A percentile compares a stretch with the other conserved stretches of the same genome.
Conservation (phyloP, 2,113 vertebrate species). For the Carassius auratus region DNA sequence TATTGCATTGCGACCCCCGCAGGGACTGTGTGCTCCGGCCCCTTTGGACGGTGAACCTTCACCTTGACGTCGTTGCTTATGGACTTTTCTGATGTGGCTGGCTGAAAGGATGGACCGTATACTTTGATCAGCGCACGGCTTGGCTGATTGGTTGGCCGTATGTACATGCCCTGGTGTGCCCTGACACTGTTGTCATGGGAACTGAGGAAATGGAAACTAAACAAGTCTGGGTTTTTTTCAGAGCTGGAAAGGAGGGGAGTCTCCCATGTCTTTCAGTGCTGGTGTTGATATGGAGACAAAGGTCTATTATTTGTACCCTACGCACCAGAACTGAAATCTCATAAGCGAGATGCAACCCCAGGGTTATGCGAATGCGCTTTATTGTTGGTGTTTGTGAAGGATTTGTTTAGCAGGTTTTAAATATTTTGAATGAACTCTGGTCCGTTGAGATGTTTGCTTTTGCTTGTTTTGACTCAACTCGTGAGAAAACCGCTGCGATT, state of each 20-base stretch:
- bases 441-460: background rate
- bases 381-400: background rate
- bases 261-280: slow-evolving; percentile 51
- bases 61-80: slow-evolving; percentile 63
- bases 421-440: background rate
- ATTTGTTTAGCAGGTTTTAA: slow-evolving; percentile 9
- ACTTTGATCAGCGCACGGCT: slow-evolving; percentile 2
- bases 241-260: slow-evolving; percentile 63
- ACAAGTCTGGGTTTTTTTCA: slow-evolving; percentile 46
- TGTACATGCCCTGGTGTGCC: slow-evolving; percentile 62
- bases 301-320: slow-evolving; percentile 63
- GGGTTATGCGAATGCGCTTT: background rate
- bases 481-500: background rate
- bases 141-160: slow-evolving; percentile 60
- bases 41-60: slow-evolving; percentile 57
- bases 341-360: slow-evolving; percentile 61
- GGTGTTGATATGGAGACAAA: slow-evolving; percentile 71
- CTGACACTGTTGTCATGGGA: slow-evolving; percentile 64
- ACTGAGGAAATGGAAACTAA: slow-evolving; percentile 60
- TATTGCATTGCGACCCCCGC: background rate
- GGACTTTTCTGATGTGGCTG: slow-evolving; percentile 7
- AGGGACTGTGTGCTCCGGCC: background rate
- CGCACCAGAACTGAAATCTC: slow-evolving; percentile 54
- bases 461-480: background rate
- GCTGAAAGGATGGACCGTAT: slow-evolving; percentile 25